These are phyloP conservation scores for Platynereis dumerilii DNA, from an alignment of 2,888 invertebrate species.

Conservation along the genomic window DNA sequence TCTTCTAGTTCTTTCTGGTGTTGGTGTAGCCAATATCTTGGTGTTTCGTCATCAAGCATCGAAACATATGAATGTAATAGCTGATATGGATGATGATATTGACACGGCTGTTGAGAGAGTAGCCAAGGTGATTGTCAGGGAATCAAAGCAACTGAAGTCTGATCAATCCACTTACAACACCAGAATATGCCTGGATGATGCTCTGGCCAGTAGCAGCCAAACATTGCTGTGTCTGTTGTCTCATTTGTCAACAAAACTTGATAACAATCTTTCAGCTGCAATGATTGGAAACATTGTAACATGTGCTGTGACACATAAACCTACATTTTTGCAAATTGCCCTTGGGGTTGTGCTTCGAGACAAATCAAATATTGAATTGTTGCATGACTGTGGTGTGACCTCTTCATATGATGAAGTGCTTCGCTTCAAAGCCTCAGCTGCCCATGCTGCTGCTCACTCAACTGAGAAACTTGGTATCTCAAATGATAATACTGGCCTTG, in stretches of 20 bases:
- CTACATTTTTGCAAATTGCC: slow-evolving; percentile 18
- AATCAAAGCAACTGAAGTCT: neutral
- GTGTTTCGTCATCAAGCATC: slow-evolving; percentile 14
- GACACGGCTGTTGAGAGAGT: too few relatives aligned
- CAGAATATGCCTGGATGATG: neutral
- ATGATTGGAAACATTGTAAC: slow-evolving; percentile 20
- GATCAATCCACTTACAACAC: slow-evolving; percentile 1
- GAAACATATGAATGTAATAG: slow-evolving; percentile 15
- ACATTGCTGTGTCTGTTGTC: neutral
- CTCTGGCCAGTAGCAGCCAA: neutral
- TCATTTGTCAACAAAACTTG: too few relatives aligned
- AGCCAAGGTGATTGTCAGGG: too few relatives aligned
- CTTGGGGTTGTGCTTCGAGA: slow-evolving; percentile 19
- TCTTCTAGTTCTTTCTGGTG: neutral
- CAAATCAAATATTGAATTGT: slow-evolving; percentile 16
- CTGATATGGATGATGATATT: slow-evolving; percentile 22
- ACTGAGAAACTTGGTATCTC: slow-evolving; percentile 19
- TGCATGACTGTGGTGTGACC: slow-evolving; percentile 31
- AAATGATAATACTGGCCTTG: slow-evolving; percentile 25
- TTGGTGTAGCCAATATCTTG: slow-evolving; percentile 10
- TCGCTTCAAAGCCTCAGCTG: slow-evolving; percentile 38
- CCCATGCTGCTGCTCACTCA: too few relatives aligned
- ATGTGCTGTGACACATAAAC: slow-evolving; percentile 3
- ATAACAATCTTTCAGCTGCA: neutral
- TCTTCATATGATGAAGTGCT: slow-evolving; percentile 38